phyloP scores from a whole-genome alignment of 92 coral and sea anemone genomes.

The Porites divaricata region DNA sequence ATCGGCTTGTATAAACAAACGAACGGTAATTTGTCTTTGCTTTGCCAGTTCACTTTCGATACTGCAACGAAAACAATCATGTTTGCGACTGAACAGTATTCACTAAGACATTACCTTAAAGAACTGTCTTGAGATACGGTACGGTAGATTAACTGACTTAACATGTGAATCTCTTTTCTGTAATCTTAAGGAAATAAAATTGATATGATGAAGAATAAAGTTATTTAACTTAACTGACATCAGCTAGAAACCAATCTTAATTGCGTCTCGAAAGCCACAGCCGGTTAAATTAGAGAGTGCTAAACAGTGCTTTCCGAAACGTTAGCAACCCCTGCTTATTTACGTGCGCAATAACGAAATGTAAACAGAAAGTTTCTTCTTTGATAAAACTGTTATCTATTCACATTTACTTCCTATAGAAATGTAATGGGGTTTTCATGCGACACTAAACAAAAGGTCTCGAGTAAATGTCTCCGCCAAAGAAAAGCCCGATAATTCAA shows the following conservation, averaged over 20 bases:
- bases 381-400: constrained; percentile 84
- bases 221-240: constrained; percentile 1
- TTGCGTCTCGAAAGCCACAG: not conserved
- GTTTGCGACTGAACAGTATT: not conserved
- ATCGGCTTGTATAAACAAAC: constrained; percentile 43
- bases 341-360: constrained; percentile 51
- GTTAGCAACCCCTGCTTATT: constrained; percentile 38
- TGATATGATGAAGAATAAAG: too few species aligned
- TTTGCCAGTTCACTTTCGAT: constrained; percentile 31
- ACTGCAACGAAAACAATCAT: constrained; percentile 9
- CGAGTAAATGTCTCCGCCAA: constrained; percentile 67
- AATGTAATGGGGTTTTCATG: constrained; percentile 88
- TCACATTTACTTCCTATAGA: constrained; percentile 81
- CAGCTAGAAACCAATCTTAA: not conserved
- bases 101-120: constrained; percentile 11
- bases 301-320: not conserved
- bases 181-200: constrained; percentile 5
- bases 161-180: not conserved
- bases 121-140: not conserved
- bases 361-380: constrained; percentile 74
- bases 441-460: constrained; percentile 79
- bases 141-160: constrained; percentile 3
- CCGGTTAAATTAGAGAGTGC: not conserved
- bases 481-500: constrained; percentile 67
- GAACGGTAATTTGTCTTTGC: constrained; percentile 19